phyloP scores from a whole-genome alignment of 2,888 invertebrate genomes.

The Mimachlamys varia region DNA sequence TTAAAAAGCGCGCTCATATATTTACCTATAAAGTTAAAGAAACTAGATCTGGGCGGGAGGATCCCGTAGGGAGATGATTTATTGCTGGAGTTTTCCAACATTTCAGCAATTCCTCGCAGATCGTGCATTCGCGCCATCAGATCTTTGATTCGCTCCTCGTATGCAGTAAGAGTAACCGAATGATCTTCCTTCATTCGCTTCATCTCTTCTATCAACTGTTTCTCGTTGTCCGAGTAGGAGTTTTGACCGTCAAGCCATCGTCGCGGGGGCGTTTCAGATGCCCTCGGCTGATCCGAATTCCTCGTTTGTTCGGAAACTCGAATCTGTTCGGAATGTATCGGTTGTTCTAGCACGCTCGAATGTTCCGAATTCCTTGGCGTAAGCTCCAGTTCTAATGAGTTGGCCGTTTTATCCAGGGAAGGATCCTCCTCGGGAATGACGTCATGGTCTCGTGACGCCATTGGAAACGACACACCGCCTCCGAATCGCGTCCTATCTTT shows the following conservation, averaged over 20 bases:
- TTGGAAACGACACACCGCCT: conserved; percentile 45
- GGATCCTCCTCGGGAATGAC: conserved; percentile 64
- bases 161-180: conserved; percentile 72
- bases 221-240: conserved; percentile 79
- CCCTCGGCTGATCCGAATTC: background rate
- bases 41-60: conserved; percentile 65
- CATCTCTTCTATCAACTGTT: conserved; percentile 79
- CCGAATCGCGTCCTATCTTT: conserved; percentile 58
- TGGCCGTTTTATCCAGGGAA: conserved; percentile 60
- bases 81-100: conserved; percentile 77
- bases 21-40: conserved; percentile 69
- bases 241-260: conserved; percentile 66
- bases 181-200: conserved; percentile 77
- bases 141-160: conserved; percentile 77
- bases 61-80: conserved; percentile 74
- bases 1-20: background rate
- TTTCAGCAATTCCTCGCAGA: conserved; percentile 75
- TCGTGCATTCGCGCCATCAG: conserved; percentile 78
- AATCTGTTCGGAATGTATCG: conserved; percentile 40
- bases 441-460: conserved; percentile 63
- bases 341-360: conserved; percentile 34
- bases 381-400: conserved; percentile 50
- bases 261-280: conserved; percentile 50
- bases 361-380: conserved; percentile 41
- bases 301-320: conserved; percentile 20